Percentiles rank a stretch among this genome's conserved stretches.
Conservation (phyloP, 1,140 invertebrate genomes). For the Drosophila chauvacae region DNA sequence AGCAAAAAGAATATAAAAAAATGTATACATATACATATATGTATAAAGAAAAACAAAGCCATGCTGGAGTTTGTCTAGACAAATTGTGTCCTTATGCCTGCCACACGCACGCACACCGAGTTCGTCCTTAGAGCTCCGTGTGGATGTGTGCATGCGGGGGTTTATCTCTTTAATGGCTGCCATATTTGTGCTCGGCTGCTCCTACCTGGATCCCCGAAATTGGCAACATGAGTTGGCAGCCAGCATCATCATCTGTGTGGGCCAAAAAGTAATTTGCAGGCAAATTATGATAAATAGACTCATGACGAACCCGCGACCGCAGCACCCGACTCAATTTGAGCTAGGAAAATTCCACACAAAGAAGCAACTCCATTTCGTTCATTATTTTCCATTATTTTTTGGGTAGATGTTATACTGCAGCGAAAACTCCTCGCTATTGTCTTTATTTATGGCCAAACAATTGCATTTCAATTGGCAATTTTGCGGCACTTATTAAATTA, state of each 20-base stretch:
- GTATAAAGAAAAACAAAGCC: constrained; percentile 32
- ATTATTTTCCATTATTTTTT: constrained; percentile 19
- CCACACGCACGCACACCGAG: constrained; percentile 17
- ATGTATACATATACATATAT: background rate
- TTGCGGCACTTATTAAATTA: constrained; percentile 41
- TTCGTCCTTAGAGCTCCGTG: background rate
- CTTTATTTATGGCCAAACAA: constrained; percentile 38
- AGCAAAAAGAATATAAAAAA: constrained; percentile 3
- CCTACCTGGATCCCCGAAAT: constrained; percentile 45
- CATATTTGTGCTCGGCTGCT: constrained; percentile 58
- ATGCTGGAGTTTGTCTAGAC: constrained; percentile 63
- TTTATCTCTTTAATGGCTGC: constrained; percentile 79
- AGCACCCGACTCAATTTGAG: constrained; percentile 28
- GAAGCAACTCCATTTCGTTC: constrained; percentile 10
- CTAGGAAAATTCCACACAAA: constrained; percentile 2
- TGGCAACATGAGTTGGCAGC: constrained; percentile 71
- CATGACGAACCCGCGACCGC: constrained; percentile 25
- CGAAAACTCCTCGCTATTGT: background rate
- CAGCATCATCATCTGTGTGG: constrained; percentile 36
- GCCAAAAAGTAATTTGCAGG: constrained; percentile 68
- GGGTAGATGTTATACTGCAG: background rate
- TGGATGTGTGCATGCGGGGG: constrained; percentile 26
- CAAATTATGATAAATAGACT: constrained; percentile 79
- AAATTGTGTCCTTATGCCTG: constrained; percentile 64
- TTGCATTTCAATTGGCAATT: constrained; percentile 44